phyloP scores from a whole-genome alignment of 2,888 invertebrate genomes.

The Pandemis heparana region DNA sequence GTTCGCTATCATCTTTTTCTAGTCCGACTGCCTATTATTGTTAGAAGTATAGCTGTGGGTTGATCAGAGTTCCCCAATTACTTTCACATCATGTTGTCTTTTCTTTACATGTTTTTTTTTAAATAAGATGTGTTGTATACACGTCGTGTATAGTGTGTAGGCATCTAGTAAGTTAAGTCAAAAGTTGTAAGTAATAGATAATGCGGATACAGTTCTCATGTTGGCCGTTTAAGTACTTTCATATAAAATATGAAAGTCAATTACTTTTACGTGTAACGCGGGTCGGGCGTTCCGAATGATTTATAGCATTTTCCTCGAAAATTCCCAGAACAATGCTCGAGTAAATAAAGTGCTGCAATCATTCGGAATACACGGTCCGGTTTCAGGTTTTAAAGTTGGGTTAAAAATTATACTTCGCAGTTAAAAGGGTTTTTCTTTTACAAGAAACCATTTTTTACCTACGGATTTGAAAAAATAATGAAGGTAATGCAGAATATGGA shows the following conservation, averaged over 20 bases:
- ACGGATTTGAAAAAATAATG: not conserved
- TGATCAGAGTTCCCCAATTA: too few relatives aligned
- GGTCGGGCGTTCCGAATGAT: conserved; percentile 49
- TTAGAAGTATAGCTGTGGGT: too few relatives aligned
- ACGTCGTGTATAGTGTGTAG: too few relatives aligned
- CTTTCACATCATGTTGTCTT: too few relatives aligned
- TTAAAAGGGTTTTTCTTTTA: not conserved
- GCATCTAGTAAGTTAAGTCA: not conserved
- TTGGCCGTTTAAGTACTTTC: conserved; percentile 17
- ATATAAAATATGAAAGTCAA: conserved; percentile 38
- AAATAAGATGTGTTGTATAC: too few relatives aligned
- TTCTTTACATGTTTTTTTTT: too few relatives aligned
- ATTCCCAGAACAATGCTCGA: conserved; percentile 30
- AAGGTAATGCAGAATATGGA: not conserved
- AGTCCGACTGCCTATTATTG: too few relatives aligned
- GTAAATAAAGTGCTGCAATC: conserved; percentile 37
- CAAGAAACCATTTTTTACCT: not conserved
- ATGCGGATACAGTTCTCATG: not conserved
- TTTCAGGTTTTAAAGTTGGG: conserved; percentile 30
- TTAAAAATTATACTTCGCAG: conserved; percentile 23
- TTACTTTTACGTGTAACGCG: conserved; percentile 17
- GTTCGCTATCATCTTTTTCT: too few relatives aligned
- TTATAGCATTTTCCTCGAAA: conserved; percentile 47
- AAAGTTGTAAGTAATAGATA: not conserved
- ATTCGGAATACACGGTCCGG: conserved; percentile 34